phyloP scores from a whole-genome alignment of 1,140 invertebrate genomes.

The Lepidurus arcticus region DNA sequence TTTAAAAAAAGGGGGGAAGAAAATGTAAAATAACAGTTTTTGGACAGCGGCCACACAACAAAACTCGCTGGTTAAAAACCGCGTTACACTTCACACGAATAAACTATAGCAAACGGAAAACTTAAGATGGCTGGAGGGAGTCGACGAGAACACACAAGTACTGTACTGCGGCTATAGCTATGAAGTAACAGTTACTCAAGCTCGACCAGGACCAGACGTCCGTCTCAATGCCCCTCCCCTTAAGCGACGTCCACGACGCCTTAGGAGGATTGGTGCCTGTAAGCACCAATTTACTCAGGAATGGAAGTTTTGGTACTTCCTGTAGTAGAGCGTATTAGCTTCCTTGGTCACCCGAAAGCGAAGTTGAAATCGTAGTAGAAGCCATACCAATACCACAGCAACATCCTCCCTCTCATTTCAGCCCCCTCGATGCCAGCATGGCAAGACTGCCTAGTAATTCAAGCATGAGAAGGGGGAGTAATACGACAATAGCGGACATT shows the following conservation, averaged over 20 bases:
- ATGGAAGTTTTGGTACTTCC: not conserved
- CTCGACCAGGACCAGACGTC: not conserved
- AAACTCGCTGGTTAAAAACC: not conserved
- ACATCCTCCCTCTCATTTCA: not conserved
- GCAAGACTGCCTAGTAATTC: not conserved
- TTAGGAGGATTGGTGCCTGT: not conserved
- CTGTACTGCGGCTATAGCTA: not conserved
- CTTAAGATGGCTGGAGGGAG: no score
- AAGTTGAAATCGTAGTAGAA: not conserved
- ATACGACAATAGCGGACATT: not conserved
- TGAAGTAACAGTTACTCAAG: constrained; percentile 2
- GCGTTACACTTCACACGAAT: not conserved
- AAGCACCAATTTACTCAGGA: not conserved
- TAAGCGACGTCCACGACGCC: constrained; percentile 2
- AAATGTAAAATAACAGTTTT: no score
- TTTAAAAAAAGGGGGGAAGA: no score
- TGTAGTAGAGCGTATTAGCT: not conserved
- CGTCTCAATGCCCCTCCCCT: not conserved
- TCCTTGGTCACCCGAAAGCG: no score
- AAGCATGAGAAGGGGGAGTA: not conserved
- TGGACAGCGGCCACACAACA: not conserved
- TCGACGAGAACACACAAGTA: no score
- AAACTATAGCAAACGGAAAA: no score
- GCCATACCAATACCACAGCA: not conserved
- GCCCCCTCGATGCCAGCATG: not conserved